These are phyloP conservation scores for Cinclus cinclus DNA, from an alignment of 2,113 vertebrate genomes.

Conservation along the genomic window DNA sequence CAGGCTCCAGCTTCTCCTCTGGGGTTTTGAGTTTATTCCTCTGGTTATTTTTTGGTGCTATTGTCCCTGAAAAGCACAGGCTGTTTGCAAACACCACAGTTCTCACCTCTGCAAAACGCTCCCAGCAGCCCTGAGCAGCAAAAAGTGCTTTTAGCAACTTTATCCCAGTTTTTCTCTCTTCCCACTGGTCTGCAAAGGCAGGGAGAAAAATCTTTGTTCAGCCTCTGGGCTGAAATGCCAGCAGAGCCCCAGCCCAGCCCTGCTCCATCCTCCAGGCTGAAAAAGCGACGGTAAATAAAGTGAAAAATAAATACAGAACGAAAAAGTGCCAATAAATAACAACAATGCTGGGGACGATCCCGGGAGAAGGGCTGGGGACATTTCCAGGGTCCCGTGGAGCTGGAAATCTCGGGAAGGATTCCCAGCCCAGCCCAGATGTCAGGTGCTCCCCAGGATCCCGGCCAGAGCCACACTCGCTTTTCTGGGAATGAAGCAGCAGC, in stretches of 20 bases:
- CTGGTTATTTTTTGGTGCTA: rapidly evolving
- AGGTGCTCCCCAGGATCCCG: neutral
- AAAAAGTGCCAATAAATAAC: neutral
- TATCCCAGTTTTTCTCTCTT: no score
- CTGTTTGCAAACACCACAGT: neutral
- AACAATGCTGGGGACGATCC: neutral
- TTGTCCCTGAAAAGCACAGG: neutral
- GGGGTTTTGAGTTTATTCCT: neutral
- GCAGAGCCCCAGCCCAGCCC: neutral
- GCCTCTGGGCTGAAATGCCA: neutral
- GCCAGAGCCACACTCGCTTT: neutral
- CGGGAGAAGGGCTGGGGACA: neutral
- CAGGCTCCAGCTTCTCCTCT: neutral
- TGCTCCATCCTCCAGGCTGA: neutral
- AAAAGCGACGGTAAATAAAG: neutral
- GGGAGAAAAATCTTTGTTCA: neutral
- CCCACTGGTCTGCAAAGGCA: neutral
- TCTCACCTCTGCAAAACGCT: neutral
- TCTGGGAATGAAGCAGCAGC: neutral
- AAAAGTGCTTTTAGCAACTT: neutral
- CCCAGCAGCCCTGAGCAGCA: neutral
- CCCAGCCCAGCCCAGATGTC: constrained; percentile 2
- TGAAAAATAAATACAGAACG: neutral
- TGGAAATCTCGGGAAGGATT: neutral
- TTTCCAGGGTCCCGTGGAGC: neutral